These are phyloP conservation scores for Dromaius novaehollandiae DNA, from an alignment of 2,113 vertebrate species.

Conservation along the genomic window DNA sequence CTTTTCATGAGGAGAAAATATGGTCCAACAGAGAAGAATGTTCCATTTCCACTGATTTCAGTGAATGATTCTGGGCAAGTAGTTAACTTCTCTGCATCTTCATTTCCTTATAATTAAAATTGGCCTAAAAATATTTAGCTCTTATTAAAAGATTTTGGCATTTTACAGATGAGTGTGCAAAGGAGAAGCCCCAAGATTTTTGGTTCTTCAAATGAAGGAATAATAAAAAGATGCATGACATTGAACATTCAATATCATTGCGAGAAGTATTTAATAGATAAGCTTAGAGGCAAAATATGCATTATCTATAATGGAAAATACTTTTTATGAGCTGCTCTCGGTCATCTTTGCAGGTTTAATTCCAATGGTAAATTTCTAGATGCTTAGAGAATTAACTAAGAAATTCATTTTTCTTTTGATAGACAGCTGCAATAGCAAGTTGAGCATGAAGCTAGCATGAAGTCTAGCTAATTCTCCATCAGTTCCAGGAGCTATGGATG, in stretches of 20 bases:
- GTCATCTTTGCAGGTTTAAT: neutral
- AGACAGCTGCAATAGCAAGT: neutral
- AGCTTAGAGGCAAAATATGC: neutral
- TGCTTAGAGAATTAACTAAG: constrained; percentile 2
- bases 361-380: constrained; percentile 19
- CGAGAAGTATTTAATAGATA: constrained; percentile 2
- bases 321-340: neutral
- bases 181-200: neutral
- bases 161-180: neutral
- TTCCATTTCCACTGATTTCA: neutral
- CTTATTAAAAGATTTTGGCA: neutral
- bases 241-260: neutral
- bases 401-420: neutral
- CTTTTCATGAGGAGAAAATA: neutral
- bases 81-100: neutral
- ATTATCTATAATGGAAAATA: neutral
- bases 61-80: neutral
- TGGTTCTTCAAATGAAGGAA: neutral
- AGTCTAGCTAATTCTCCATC: neutral
- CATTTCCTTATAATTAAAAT: neutral
- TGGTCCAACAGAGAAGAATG: neutral
- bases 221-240: constrained; percentile 31
- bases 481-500: neutral
- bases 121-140: neutral
- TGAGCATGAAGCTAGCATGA: neutral